These are phyloP conservation scores for Knipowitschia caucasica DNA, from an alignment of 2,797 vertebrate genomes.

Conservation along the genomic window DNA sequence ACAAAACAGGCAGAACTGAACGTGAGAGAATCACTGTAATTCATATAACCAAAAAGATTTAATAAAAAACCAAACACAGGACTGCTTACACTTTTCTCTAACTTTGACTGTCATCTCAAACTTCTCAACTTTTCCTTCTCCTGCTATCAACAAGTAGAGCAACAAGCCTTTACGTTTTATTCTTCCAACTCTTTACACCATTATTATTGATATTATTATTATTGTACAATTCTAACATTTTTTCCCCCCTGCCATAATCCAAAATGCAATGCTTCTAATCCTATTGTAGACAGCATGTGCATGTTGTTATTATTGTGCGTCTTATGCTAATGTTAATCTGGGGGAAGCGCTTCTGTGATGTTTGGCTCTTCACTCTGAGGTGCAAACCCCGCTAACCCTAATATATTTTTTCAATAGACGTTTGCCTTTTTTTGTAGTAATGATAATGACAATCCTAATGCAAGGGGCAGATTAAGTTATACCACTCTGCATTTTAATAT, in stretches of 20 bases:
- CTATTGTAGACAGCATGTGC: conserved; percentile 51
- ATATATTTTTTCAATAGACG: conserved; percentile 11
- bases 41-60: no score
- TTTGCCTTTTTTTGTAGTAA: conserved; percentile 69
- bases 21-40: not conserved
- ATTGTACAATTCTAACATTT: conserved; percentile 22
- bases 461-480: conserved; percentile 69
- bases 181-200: conserved; percentile 16
- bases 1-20: not conserved
- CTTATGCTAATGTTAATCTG: conserved; percentile 63
- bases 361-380: conserved; percentile 53
- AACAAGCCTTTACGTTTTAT: not conserved
- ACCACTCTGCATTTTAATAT: conserved; percentile 72
- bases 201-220: no score
- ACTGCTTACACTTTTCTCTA: not conserved
- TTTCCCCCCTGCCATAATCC: conserved; percentile 47
- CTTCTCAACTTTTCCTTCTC: conserved; percentile 56
- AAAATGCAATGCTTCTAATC: conserved; percentile 53
- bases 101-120: conserved; percentile 19
- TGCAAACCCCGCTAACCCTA: conserved; percentile 62
- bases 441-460: conserved; percentile 62
- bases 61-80: not conserved
- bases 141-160: conserved; percentile 23
- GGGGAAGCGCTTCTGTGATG: conserved; percentile 45
- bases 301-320: conserved; percentile 33